Evolutionary conservation across 2,113 vertebrate species (phyloP).

Genomic region (Felis chaus): DNA sequence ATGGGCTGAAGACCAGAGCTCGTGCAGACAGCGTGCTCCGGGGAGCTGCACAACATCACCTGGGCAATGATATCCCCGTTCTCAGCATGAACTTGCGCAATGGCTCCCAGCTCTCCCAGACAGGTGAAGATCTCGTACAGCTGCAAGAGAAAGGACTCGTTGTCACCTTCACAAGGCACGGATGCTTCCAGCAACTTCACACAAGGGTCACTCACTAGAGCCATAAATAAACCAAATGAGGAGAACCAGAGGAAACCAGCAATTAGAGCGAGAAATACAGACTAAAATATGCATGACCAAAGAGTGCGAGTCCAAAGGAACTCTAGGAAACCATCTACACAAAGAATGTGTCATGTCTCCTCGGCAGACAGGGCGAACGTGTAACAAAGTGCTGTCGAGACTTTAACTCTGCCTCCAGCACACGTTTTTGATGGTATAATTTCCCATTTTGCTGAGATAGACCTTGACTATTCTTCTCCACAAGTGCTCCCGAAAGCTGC

Average conservation of each 20-base stretch:
- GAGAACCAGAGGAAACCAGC: not conserved
- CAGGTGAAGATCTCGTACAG: slow-evolving; percentile 97
- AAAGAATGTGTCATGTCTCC: not conserved
- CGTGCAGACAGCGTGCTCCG: rapidly evolving
- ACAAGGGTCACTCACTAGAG: not conserved
- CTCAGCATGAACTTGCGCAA: slow-evolving; percentile 97
- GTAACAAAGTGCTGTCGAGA: not conserved
- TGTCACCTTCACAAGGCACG: not conserved
- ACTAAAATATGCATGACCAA: not conserved
- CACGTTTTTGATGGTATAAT: not conserved
- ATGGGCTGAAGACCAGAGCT: rapidly evolving
- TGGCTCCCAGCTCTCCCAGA: slow-evolving; percentile 93
- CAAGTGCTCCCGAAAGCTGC: rapidly evolving
- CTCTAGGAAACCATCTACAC: not conserved
- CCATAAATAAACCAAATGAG: not conserved
- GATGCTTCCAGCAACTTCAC: not conserved
- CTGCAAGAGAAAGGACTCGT: slow-evolving; percentile 82
- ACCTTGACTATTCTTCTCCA: not conserved
- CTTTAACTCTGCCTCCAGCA: not conserved
- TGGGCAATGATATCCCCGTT: slow-evolving; percentile 98
- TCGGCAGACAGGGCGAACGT: not conserved
- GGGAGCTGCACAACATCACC: slow-evolving; percentile 79
- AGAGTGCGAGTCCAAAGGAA: not conserved
- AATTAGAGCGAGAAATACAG: not conserved
- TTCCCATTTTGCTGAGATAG: not conserved